Evolutionary conservation across 1,140 invertebrate species (phyloP), one percentile per base, ranked within the genome.

Genomic region (Macrostomum lignano): DNA sequence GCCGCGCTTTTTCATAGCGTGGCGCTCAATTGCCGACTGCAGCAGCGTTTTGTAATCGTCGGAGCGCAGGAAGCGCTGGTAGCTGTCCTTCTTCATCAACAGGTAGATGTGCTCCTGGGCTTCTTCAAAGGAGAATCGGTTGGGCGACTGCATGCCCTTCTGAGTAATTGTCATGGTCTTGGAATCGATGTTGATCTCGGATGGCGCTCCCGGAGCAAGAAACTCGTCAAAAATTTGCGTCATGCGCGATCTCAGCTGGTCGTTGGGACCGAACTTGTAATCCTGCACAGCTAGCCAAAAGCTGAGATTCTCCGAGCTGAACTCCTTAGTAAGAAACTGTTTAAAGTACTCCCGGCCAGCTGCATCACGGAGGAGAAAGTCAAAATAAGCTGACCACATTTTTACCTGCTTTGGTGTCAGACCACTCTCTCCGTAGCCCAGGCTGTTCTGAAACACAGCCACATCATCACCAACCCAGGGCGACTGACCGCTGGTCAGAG

Each of bases 141-240:
- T 73, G 11, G 55, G 53, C 2, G 71, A 67, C 25, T 67, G 67
- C 35, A 29, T 24, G 9, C 26, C 19, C 5, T 24, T 24, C n/a
- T 33, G 21, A 14, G 32, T 33, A 5, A 17, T 25, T 17, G 11
- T 19, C 32, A 33, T 33, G 3, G 32, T 31, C 51, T 79, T 77
- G n/a, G 79, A 73, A 52, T 96, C 86, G 40, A 94, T 81, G 54
- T 94, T 94, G 25, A 94, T 81, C 62, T 94, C 82, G 58, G 75
- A 82, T 2, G 77, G 74, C 17, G 86, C 78, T 35, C 81, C 81
- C 9, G 74, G 71, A 29, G 73, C 74, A 36, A 96, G 61, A 59
- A 86, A 94, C 58, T 93, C 81, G 53, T 81, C 86, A 47, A 25
- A 62, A 6, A 33, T 33, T 3, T 19, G 4, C n/a, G 24, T 33